phyloP scores from a whole-genome alignment of 2,113 vertebrate species.

The Struthio camelus region DNA sequence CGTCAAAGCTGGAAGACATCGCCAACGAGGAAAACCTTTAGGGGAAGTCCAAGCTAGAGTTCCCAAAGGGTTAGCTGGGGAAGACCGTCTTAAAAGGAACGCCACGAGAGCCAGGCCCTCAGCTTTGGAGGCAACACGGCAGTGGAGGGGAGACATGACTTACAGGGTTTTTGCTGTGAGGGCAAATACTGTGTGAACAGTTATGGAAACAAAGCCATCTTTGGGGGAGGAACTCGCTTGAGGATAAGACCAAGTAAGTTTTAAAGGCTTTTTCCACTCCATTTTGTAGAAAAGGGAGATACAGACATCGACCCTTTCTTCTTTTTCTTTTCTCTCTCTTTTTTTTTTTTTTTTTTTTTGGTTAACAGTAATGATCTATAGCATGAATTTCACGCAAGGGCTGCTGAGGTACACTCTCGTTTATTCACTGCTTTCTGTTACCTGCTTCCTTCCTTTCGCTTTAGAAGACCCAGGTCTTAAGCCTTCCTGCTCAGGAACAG shows the following conservation, averaged over 20 bases:
- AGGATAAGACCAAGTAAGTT: background rate
- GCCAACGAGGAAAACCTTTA: too few relatives aligned
- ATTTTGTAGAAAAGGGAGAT: background rate
- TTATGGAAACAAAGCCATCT: background rate
- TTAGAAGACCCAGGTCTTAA: fast-evolving
- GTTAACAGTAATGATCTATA: too few relatives aligned
- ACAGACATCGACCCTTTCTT: too few relatives aligned
- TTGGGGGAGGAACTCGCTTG: background rate
- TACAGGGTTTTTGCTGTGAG: background rate
- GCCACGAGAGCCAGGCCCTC: background rate
- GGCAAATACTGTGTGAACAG: background rate
- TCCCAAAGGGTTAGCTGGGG: too few relatives aligned
- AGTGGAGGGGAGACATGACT: background rate
- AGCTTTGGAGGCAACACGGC: background rate
- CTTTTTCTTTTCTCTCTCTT: too few relatives aligned
- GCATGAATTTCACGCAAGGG: too few relatives aligned
- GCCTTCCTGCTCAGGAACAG: background rate
- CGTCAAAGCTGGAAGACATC: background rate
- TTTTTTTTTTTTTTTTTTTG: too few relatives aligned
- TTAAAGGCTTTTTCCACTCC: background rate
- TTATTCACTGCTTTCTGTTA: too few relatives aligned
- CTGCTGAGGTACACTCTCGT: too few relatives aligned
- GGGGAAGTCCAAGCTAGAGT: too few relatives aligned
- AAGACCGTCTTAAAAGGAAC: background rate
- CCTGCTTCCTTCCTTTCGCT: background rate